Conservation (phyloP, 1,140 invertebrate species). For the Acromyrmex echinatior region DNA sequence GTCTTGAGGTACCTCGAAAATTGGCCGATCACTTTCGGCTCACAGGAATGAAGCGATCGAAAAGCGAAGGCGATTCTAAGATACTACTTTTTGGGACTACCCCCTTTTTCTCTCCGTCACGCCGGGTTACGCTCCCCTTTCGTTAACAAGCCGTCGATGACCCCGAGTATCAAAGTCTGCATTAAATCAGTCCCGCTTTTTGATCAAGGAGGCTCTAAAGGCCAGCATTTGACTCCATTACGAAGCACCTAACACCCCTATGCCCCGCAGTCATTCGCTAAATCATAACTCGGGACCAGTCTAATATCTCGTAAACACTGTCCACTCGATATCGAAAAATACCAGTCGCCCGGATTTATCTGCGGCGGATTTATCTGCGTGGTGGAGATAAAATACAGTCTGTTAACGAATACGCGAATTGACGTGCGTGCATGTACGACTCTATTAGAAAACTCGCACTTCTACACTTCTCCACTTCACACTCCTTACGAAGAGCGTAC, state of each 20-base stretch:
- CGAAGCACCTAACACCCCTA: constrained; percentile 60
- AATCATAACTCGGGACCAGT: constrained; percentile 40
- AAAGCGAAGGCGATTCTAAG: constrained; percentile 45
- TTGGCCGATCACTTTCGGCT: background rate
- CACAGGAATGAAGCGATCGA: constrained; percentile 57
- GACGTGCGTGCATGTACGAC: constrained; percentile 21
- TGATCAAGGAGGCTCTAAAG: constrained; percentile 73
- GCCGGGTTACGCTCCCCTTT: constrained; percentile 47
- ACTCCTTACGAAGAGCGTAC: background rate
- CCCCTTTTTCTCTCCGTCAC: constrained; percentile 51
- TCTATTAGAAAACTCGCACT: constrained; percentile 39
- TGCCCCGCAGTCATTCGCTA: constrained; percentile 61
- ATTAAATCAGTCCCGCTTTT: constrained; percentile 65
- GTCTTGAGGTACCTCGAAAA: background rate
- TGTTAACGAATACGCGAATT: constrained; percentile 38
- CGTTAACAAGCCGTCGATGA: constrained; percentile 69
- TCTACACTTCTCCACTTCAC: background rate
- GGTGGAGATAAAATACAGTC: constrained; percentile 41
- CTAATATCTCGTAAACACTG: constrained; percentile 58
- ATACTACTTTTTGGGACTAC: constrained; percentile 34
- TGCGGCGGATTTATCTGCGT: background rate
- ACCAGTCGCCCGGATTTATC: constrained; percentile 45
- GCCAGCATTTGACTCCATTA: constrained; percentile 79
- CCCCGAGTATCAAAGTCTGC: constrained; percentile 3
- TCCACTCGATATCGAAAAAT: constrained; percentile 57